Percentiles rank a stretch among this genome's conserved stretches.
Evolutionary conservation across 2,888 invertebrate genomes (phyloP).

Genomic region (Carcina quercana): DNA sequence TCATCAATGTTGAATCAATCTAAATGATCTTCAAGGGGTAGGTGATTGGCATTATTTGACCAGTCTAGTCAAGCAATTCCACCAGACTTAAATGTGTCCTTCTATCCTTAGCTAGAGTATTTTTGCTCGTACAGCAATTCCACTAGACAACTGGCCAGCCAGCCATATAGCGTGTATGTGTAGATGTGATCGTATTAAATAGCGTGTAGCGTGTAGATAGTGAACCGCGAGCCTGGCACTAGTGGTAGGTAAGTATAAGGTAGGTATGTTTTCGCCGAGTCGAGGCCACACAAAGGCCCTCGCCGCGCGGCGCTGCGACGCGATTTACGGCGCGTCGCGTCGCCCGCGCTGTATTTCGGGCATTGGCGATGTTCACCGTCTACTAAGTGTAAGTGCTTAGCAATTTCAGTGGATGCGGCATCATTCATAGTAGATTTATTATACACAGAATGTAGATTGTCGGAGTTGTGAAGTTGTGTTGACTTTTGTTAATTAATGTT

Average conservation of each 20-base stretch:
- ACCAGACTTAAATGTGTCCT: too few species aligned
- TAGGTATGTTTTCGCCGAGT: conserved; percentile 44
- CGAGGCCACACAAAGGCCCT: conserved; percentile 63
- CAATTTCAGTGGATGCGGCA: conserved; percentile 50
- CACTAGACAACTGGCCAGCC: too few species aligned
- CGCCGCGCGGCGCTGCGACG: conserved; percentile 68
- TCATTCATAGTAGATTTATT: conserved; percentile 5
- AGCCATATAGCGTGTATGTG: too few species aligned
- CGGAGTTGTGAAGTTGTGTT: not conserved
- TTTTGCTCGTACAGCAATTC: too few species aligned
- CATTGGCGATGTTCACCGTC: conserved; percentile 46
- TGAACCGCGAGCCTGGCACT: too few species aligned
- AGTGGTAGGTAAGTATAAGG: conserved; percentile 6
- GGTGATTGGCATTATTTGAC: too few species aligned
- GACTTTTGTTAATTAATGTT: not conserved
- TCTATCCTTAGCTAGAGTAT: too few species aligned
- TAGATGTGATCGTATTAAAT: not conserved
- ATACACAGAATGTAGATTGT: not conserved
- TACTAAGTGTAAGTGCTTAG: not conserved
- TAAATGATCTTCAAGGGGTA: too few species aligned
- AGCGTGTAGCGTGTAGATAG: not conserved
- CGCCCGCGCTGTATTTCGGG: conserved; percentile 70
- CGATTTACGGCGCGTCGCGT: conserved; percentile 76
- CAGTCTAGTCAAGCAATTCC: too few species aligned
- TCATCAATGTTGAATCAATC: too few species aligned